Evolutionary conservation across 2,888 invertebrate genomes (phyloP).

Genomic region (Bibio marci): DNA sequence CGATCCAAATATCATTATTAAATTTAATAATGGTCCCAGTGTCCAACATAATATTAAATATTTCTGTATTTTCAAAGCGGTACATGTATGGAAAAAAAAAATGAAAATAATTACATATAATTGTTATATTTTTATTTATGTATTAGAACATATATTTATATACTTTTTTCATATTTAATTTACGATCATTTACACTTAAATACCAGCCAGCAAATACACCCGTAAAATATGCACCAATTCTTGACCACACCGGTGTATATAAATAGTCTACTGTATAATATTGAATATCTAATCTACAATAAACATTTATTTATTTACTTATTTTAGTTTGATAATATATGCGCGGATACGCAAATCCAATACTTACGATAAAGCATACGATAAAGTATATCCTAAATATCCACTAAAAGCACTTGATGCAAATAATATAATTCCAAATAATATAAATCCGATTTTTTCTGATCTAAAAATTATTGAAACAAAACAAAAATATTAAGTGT

Average conservation of each 20-base stretch:
- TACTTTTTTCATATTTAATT: conserved; percentile 17
- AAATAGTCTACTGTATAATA: conserved; percentile 13
- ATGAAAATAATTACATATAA: background rate
- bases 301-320: background rate
- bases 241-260: conserved; percentile 25
- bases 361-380: conserved; percentile 31
- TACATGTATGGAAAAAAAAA: too few species aligned
- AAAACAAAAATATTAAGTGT: background rate
- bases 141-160: background rate
- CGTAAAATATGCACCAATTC: conserved; percentile 25
- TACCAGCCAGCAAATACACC: conserved; percentile 25
- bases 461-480: conserved; percentile 18
- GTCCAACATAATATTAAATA: conserved; percentile 8
- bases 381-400: conserved; percentile 23
- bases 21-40: conserved; percentile 24
- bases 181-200: conserved; percentile 17
- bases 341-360: too few species aligned
- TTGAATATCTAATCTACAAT: conserved; percentile 10
- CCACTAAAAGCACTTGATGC: conserved; percentile 20
- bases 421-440: conserved; percentile 19
- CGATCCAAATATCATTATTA: conserved; percentile 28
- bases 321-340: background rate
- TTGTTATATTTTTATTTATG: background rate
- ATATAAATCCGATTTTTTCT: conserved; percentile 20
- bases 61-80: conserved; percentile 5